Evolutionary conservation across 2,113 vertebrate genomes (phyloP).

Genomic region (Origma solitaria): DNA sequence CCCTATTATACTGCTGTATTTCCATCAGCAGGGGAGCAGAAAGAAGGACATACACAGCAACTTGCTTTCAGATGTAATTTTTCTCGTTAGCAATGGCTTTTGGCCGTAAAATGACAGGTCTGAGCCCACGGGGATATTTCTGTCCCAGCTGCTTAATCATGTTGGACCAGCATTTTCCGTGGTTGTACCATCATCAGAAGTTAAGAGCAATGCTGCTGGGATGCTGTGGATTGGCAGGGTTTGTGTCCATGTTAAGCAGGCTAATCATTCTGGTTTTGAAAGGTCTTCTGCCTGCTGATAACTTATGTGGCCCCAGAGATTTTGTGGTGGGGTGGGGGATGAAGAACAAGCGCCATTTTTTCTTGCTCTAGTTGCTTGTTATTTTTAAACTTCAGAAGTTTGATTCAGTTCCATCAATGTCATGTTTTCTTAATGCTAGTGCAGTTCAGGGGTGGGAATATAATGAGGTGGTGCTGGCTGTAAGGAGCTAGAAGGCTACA

Average conservation of each 20-base stretch:
- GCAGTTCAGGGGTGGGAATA: not conserved
- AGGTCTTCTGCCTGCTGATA: not conserved
- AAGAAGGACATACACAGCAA: not conserved
- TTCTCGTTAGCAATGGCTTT: constrained; percentile 38
- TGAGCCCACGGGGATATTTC: not conserved
- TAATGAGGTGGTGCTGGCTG: not conserved
- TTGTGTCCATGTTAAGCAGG: not conserved
- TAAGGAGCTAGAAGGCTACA: not conserved
- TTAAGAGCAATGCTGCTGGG: not conserved
- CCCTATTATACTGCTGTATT: not conserved
- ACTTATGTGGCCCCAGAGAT: not conserved
- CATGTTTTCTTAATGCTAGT: not conserved
- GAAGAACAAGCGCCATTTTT: not conserved
- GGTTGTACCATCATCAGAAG: not conserved
- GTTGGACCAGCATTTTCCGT: constrained; percentile 13
- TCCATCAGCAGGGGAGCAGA: not conserved
- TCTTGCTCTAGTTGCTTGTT: not conserved
- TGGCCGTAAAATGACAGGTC: constrained; percentile 48
- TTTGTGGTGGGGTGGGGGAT: not conserved
- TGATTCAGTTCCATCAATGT: not conserved
- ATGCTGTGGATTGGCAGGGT: not conserved
- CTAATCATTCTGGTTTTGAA: not conserved
- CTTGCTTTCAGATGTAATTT: constrained; percentile 58
- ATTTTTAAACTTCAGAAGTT: not conserved
- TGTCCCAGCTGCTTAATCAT: constrained; percentile 48